Conservation (phyloP, 35 echinoderm and acorn worm genomes). For the Acanthaster planci region DNA sequence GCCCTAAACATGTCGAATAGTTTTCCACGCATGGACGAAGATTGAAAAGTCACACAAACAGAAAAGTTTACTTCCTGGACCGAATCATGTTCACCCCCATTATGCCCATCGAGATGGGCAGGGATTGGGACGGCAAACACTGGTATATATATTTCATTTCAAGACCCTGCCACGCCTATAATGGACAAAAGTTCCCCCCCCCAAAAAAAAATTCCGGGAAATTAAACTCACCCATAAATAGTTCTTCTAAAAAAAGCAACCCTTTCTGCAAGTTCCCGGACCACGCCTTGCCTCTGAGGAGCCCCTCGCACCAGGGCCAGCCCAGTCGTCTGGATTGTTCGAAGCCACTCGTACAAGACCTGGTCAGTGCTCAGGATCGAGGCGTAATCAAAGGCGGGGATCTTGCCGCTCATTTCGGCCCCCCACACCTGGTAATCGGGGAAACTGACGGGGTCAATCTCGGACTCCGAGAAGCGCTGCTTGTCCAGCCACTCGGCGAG, state of each 20-base stretch:
- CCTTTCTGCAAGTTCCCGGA: conserved; percentile 6
- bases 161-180: too few species aligned
- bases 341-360: conserved; percentile 22
- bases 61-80: too few species aligned
- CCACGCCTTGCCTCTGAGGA: neutral
- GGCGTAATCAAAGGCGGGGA: conserved; percentile 8
- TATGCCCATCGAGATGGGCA: too few species aligned
- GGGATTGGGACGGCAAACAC: too few species aligned
- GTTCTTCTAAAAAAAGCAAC: conserved; percentile 37
- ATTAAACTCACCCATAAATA: conserved; percentile 32
- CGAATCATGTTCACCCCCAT: too few species aligned
- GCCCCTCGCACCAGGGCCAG: conserved; percentile 11
- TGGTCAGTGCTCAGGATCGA: conserved; percentile 21
- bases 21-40: too few species aligned
- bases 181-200: too few species aligned
- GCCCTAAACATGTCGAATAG: too few species aligned
- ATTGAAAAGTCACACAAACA: too few species aligned
- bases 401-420: conserved; percentile 32
- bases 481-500: neutral
- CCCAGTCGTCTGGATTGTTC: neutral
- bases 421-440: conserved; percentile 21
- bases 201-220: too few species aligned
- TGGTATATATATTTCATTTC: too few species aligned
- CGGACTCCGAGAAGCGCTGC: conserved; percentile 9
- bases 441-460: neutral